phyloP scores from a whole-genome alignment of 2,797 vertebrate genomes.

The Peromyscus attwateri region DNA sequence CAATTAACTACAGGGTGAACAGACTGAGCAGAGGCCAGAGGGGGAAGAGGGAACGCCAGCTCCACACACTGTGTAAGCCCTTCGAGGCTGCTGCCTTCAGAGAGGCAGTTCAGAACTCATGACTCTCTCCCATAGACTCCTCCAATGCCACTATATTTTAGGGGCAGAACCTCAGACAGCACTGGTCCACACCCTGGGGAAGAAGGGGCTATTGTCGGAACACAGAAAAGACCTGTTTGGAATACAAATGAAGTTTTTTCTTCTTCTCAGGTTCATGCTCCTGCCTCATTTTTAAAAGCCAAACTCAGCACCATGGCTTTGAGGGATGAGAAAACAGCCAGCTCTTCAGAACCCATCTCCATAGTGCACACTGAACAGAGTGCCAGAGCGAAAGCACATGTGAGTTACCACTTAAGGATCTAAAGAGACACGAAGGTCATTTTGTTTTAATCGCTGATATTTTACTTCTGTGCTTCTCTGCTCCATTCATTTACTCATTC shows the following conservation, averaged over 20 bases:
- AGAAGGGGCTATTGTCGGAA: constrained; percentile 47
- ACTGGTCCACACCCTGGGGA: constrained; percentile 21
- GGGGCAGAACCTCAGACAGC: constrained; percentile 49
- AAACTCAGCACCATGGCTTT: constrained; percentile 77
- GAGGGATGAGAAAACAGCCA: constrained; percentile 79
- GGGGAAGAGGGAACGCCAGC: not conserved
- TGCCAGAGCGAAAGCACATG: constrained; percentile 72
- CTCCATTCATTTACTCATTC: constrained; percentile 68
- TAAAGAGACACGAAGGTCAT: constrained; percentile 75
- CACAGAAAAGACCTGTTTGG: constrained; percentile 54
- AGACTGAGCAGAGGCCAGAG: constrained; percentile 57
- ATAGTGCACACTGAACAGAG: constrained; percentile 81
- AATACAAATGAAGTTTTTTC: constrained; percentile 33
- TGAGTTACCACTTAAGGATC: constrained; percentile 70
- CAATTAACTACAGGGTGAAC: constrained; percentile 82
- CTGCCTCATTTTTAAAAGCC: constrained; percentile 70
- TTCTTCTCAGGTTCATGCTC: constrained; percentile 66
- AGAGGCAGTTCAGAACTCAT: constrained; percentile 59
- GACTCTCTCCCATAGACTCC: constrained; percentile 29
- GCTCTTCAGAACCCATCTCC: constrained; percentile 79
- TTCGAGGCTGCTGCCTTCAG: constrained; percentile 27
- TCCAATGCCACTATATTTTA: constrained; percentile 46
- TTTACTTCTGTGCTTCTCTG: constrained; percentile 62
- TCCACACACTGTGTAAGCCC: not conserved
- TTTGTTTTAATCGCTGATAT: constrained; percentile 75